Percentiles rank a stretch among this genome's conserved stretches.
These are phyloP conservation scores for Aricia agestis DNA, from an alignment of 1,140 invertebrate genomes.

Conservation along the genomic window DNA sequence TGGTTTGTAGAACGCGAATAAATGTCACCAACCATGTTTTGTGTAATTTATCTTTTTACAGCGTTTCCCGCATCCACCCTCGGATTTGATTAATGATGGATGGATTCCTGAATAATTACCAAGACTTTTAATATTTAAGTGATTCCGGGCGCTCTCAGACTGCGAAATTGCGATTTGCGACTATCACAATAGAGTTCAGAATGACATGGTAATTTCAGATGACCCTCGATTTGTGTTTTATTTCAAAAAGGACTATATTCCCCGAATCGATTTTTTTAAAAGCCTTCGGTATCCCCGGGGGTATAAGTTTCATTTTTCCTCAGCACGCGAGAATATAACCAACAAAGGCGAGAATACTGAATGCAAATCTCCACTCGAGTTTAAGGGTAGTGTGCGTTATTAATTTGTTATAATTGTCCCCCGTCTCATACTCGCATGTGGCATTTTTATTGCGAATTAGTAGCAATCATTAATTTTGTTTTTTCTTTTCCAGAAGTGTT, in stretches of 20 bases:
- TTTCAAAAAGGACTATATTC: slow-evolving; percentile 37
- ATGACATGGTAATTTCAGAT: slow-evolving; percentile 43
- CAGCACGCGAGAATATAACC: slow-evolving; percentile 33
- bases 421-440: slow-evolving; percentile 66
- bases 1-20: slow-evolving; percentile 49
- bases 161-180: slow-evolving; percentile 37
- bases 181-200: slow-evolving; percentile 38
- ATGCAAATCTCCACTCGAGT: slow-evolving; percentile 73
- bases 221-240: slow-evolving; percentile 54
- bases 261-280: slow-evolving; percentile 19
- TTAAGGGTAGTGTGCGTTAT: slow-evolving; percentile 72
- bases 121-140: slow-evolving; percentile 76
- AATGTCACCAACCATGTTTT: slow-evolving; percentile 60
- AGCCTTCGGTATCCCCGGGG: slow-evolving; percentile 9
- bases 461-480: slow-evolving; percentile 75
- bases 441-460: slow-evolving; percentile 76
- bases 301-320: slow-evolving; percentile 30
- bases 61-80: slow-evolving; percentile 59
- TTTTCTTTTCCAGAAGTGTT: slow-evolving; percentile 64
- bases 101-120: slow-evolving; percentile 76
- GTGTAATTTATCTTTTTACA: slow-evolving; percentile 74
- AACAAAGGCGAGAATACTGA: slow-evolving; percentile 65
- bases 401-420: slow-evolving; percentile 75
- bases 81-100: slow-evolving; percentile 73
- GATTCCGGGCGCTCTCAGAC: slow-evolving; percentile 39